Base-by-base conservation (phyloP, 2,113 vertebrate species). In the Oryzias melastigma region DNA sequence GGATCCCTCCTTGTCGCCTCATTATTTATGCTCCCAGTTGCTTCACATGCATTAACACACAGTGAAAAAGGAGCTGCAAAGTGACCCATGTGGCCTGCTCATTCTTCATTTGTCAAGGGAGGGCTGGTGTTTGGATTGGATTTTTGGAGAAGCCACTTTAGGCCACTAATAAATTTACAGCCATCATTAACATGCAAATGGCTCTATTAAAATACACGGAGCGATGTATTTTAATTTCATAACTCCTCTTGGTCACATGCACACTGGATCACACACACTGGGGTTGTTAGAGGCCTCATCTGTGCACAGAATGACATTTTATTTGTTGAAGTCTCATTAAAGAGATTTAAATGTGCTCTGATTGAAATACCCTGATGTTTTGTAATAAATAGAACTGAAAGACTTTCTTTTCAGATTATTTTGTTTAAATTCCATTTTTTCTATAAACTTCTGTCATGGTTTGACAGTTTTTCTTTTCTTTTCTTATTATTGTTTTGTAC, bases 131-230 rank as follows among this genome's bases (percentile, higher is more conserved):
- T 81, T 75, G 63, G 71, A 74, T 76, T 73, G 73, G 73, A 65
- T 81, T 58, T 64, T 71, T 17, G 61, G 50, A 62, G 58, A 54
- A 84, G 68, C 76, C 77, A 75, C 74, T 86, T 80, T 65, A 71
- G 76, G 69, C 73, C 65, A 19, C 68, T 80, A 77, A 84, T 88
- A 79, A 85, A 84, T 81, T 73, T 68, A 46, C 67, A 72, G 81
- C 24, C 68, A 40, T 75, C 76, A 86, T 86, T 85, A 77, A 87
- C 76, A 83, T 87, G 78, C 79, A 88, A 79, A 83, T 86, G 73
- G 73, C 49, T 71, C 66, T 49, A 86, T 87, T 82, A 82, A 87
- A 73, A 86, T 84, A 80, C 70, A 82, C 61, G 17, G 47, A 73
- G 45, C 50, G n/a, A 8, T 42, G 59, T 62, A 24, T 47, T 44